These are phyloP conservation scores for Sarotherodon lohbergeri DNA, from an alignment of 2,113 vertebrate species.

Conservation along the genomic window DNA sequence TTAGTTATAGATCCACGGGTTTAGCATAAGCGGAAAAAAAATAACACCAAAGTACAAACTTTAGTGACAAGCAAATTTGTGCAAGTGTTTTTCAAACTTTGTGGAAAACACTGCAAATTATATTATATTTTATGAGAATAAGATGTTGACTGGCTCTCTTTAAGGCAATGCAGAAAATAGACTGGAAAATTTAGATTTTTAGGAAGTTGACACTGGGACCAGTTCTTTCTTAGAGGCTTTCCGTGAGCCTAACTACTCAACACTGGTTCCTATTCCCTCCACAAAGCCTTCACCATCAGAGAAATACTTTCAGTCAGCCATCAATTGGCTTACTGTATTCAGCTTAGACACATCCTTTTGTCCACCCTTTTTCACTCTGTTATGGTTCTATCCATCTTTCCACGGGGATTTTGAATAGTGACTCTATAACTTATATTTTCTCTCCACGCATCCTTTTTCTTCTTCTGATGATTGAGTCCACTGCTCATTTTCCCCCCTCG, in stretches of 20 bases:
- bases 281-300: background rate
- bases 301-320: background rate
- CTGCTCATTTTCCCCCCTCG: no score
- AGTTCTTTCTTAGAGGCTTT: background rate
- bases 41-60: background rate
- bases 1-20: background rate
- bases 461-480: background rate
- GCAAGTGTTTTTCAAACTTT: background rate
- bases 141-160: background rate
- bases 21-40: background rate
- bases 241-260: background rate
- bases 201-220: background rate
- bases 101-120: background rate
- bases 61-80: conserved; percentile 5
- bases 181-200: background rate
- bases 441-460: background rate
- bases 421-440: background rate
- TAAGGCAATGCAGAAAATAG: background rate
- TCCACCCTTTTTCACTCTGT: background rate
- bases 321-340: background rate
- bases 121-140: background rate
- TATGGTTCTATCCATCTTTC: background rate
- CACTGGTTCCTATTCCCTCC: background rate
- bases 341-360: background rate
- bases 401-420: background rate